Base-by-base conservation (phyloP, 2,888 invertebrate species). In the Parnassius mnemosyne region DNA sequence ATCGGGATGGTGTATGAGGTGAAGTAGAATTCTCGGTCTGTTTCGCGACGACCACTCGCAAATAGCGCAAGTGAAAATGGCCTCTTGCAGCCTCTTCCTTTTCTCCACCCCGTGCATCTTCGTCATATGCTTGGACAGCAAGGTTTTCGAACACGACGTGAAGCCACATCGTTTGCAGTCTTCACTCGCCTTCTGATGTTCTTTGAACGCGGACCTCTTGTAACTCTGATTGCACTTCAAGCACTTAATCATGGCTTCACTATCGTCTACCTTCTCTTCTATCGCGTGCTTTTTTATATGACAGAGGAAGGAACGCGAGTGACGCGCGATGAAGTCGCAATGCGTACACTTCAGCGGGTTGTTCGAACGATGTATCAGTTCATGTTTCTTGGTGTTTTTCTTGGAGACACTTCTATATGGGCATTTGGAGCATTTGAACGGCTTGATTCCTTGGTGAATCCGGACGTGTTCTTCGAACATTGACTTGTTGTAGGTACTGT, bases 391-490 rank as follows among this genome's bases (percentile, higher is more conserved):
- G 0, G 83, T 70, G 57, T 89, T 89, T 66, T 86, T 89, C 71
- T 87, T 88, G 0, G 89, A 89, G 0, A 78, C 89, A 9, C 81
- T 84, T 0, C 82, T 66, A 69, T 88, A 86, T 0, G 82, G 68
- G 11, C 90, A 90, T 60, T 77, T 72, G 0, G 77, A 67, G 54
- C 90, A 90, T 71, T 84, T 81, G 67, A 78, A 90, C 0, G 90
- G 90, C 66, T 90, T 90, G 34, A 87, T 79, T 0, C 89, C 89
- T 68, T 84, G 78, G 50, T 90, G 89, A 2, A 84, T 80, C 1
- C 82, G 56, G 0, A 86, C 77, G 13, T 90, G 89, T 13, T 89
- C 89, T 10, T 84, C 81, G 49, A 87, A 89, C 1, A 86, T 49
- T 0, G 75, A 71, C 50, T 83, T 87, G 57, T 89, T 89, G 60